Evolutionary conservation across 2,797 vertebrate species (phyloP).

Genomic region (Aldrovandia affinis): DNA sequence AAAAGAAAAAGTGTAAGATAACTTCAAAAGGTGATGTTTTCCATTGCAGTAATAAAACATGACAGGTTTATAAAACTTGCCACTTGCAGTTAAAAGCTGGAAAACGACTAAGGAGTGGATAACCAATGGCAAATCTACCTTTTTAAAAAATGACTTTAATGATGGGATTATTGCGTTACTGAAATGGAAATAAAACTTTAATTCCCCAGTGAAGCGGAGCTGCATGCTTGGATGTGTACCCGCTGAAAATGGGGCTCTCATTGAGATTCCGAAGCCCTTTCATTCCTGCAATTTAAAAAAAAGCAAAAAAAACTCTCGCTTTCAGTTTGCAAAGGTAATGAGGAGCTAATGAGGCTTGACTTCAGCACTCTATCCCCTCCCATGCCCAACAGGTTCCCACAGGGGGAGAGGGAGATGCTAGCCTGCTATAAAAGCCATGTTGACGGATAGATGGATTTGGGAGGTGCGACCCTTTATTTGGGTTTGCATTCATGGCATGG

Average conservation of each 20-base stretch:
- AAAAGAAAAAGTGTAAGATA: constrained; percentile 32
- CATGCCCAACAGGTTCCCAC: constrained; percentile 75
- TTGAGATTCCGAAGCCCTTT: constrained; percentile 80
- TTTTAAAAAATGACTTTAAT: constrained; percentile 82
- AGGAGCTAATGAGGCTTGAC: constrained; percentile 95
- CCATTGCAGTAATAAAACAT: constrained; percentile 58
- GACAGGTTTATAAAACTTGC: constrained; percentile 68
- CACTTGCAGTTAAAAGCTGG: constrained; percentile 69
- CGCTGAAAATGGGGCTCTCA: constrained; percentile 74
- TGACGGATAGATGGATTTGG: constrained; percentile 70
- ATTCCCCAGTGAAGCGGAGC: constrained; percentile 77
- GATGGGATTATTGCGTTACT: constrained; percentile 80
- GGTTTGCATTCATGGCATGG: constrained; percentile 64
- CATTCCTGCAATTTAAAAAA: constrained; percentile 77
- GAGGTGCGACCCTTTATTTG: constrained; percentile 65
- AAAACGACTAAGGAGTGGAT: constrained; percentile 75
- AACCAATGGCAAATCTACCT: constrained; percentile 80
- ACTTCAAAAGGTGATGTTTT: constrained; percentile 56
- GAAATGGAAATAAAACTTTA: constrained; percentile 81
- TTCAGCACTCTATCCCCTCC: constrained; percentile 73
- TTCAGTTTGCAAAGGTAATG: constrained; percentile 90
- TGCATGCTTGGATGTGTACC: constrained; percentile 84
- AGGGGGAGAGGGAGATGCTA: constrained; percentile 74
- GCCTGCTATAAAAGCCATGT: constrained; percentile 72
- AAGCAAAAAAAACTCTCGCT: constrained; percentile 73